Evolutionary conservation across 1,140 invertebrate species (phyloP).

Genomic region (Meloidogyne hapla): DNA sequence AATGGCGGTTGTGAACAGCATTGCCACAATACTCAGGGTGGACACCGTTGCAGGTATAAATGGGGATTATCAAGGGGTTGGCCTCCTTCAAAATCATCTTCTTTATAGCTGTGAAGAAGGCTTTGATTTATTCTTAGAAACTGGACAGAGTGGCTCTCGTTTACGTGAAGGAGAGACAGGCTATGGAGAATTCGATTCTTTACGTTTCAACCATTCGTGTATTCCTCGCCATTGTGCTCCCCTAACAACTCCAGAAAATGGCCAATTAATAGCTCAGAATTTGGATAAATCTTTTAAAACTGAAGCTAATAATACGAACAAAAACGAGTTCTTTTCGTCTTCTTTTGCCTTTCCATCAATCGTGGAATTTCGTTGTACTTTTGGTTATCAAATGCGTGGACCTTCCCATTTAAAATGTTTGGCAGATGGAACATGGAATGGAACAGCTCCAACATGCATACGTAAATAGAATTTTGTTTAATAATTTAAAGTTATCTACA

Average conservation of each 20-base stretch:
- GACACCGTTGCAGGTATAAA: conserved; percentile 74
- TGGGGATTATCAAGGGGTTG: no score
- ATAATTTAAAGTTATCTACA: background rate
- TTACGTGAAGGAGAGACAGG: conserved; percentile 82
- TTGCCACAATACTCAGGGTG: conserved; percentile 72
- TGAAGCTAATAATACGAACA: background rate
- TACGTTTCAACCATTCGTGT: conserved; percentile 83
- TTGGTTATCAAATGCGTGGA: conserved; percentile 79
- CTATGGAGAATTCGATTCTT: conserved; percentile 79
- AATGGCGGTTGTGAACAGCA: conserved; percentile 83
- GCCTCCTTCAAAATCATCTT: background rate
- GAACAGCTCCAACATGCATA: conserved; percentile 80
- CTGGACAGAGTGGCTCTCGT: conserved; percentile 85
- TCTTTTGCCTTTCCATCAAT: conserved; percentile 83
- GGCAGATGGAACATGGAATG: conserved; percentile 85
- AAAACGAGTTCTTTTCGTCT: background rate
- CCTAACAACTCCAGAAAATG: conserved; percentile 81
- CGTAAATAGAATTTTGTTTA: conserved; percentile 47
- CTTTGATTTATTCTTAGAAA: conserved; percentile 81
- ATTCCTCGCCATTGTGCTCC: conserved; percentile 71
- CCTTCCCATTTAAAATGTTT: conserved; percentile 80
- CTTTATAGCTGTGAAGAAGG: conserved; percentile 78
- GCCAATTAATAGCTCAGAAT: conserved; percentile 75
- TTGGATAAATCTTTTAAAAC: background rate
- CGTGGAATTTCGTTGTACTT: conserved; percentile 87